Evolutionary conservation across 2,888 invertebrate species (phyloP).

Genomic region (Cryptocephalus primarius): DNA sequence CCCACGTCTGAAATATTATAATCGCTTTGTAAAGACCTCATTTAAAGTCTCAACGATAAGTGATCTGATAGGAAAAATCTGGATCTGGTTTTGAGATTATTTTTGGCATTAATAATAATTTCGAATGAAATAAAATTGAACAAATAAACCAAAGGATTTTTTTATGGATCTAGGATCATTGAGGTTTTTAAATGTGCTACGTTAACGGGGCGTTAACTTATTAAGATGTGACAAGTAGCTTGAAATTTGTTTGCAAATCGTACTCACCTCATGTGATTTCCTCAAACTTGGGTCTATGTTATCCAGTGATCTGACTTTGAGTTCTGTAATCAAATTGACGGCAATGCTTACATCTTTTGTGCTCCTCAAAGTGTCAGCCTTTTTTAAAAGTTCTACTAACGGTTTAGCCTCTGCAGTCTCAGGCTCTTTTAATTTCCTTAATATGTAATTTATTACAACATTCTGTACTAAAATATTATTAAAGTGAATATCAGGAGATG

Average conservation of each 20-base stretch:
- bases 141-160: too few species aligned
- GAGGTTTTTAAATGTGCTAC: too few species aligned
- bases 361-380: conserved; percentile 39
- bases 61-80: too few species aligned
- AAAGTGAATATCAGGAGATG: conserved; percentile 29
- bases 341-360: conserved; percentile 40
- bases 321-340: conserved; percentile 38
- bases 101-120: too few species aligned
- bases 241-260: too few species aligned
- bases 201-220: too few species aligned
- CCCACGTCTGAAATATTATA: conserved; percentile 46
- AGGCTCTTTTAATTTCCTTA: conserved; percentile 40
- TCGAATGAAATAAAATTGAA: not conserved
- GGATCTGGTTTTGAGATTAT: too few species aligned
- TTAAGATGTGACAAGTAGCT: too few species aligned
- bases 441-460: conserved; percentile 37
- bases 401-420: conserved; percentile 28
- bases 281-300: not conserved
- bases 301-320: conserved; percentile 34
- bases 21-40: not conserved
- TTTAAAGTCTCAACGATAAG: too few species aligned
- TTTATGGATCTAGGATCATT: too few species aligned
- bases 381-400: conserved; percentile 38
- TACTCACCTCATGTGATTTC: not conserved
- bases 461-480: conserved; percentile 22